phyloP scores from a whole-genome alignment of 2,888 invertebrate genomes.

The Idaea biselata region DNA sequence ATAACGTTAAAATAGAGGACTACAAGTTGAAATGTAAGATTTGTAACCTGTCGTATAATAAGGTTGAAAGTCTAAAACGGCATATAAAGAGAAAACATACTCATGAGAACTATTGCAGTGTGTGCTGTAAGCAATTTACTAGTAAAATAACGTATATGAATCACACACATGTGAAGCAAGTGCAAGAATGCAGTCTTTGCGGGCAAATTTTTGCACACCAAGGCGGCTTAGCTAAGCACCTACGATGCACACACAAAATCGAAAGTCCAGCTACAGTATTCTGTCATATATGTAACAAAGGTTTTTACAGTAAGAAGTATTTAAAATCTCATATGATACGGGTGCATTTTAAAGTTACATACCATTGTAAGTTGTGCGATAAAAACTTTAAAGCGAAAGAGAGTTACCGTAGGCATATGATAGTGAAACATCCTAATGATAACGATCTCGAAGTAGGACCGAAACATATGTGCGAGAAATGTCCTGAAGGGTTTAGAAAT shows the following conservation, averaged over 20 bases:
- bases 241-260: constrained; percentile 64
- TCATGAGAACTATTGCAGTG: constrained; percentile 56
- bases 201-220: constrained; percentile 65
- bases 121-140: constrained; percentile 65
- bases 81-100: constrained; percentile 69
- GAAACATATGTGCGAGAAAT: constrained; percentile 60
- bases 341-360: constrained; percentile 66
- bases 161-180: constrained; percentile 60
- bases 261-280: constrained; percentile 59
- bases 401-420: constrained; percentile 61
- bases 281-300: constrained; percentile 64
- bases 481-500: constrained; percentile 55
- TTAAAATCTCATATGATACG: constrained; percentile 64
- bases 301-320: constrained; percentile 62
- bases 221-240: constrained; percentile 64
- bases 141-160: constrained; percentile 56
- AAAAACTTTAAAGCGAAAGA: constrained; percentile 68
- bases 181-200: constrained; percentile 64
- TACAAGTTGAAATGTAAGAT: constrained; percentile 67
- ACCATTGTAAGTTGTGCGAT: constrained; percentile 60
- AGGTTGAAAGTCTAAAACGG: constrained; percentile 69
- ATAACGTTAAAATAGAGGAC: constrained; percentile 61
- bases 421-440: constrained; percentile 54
- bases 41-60: constrained; percentile 70
- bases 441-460: constrained; percentile 29